Base-by-base conservation (phyloP, 2,888 invertebrate genomes). In the Crepidodera aurea region DNA sequence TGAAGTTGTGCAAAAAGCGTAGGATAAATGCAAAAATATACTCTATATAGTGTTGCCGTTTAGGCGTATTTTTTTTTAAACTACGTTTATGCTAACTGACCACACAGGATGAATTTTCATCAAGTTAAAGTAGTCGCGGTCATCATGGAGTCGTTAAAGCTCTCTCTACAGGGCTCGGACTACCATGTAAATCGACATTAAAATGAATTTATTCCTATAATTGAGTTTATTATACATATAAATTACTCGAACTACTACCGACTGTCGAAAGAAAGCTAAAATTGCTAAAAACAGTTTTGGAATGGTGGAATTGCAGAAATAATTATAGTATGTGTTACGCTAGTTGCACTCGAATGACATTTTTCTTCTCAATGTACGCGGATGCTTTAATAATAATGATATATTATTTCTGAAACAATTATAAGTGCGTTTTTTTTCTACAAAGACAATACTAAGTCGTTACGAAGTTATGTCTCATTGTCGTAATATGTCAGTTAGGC, bases 51-150 rank as follows among this genome's bases (percentile, higher is more conserved):
- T 22, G 22, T 34, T 12, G 12, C 13, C 12, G 34, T 12, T 34
- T 34, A 12, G 34, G 34, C 34, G n/a, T 34, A 12, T 34, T 13
- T 37, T 37, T 40, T 40, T 40, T 40, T 40, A 6, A 3, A 4
- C 10, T 40, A 18, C 2, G 16, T 40, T 40, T 40, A 40, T 18
- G 10, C 18, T 15, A 40, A 40, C 40, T 40, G 40, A 40, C 40
- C 40, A 40, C 40, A 40, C 40, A 40, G 40, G 40, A 40, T 40
- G 40, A 40, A 40, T 18, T 40, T 40, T 40, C 40, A 40, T 40
- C 16, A 40, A 40, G 16, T 40, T 15, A 40, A 12, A 4, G 40
- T 18, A 40, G 40, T 40, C 8, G 18, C 5, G 6, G 8, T 40
- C 40, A 40, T 40, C 40, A 40, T 16, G 12, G 16, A 40, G 18